Conservation (phyloP, 2,888 invertebrate species). For the Drosophila lutescens region DNA sequence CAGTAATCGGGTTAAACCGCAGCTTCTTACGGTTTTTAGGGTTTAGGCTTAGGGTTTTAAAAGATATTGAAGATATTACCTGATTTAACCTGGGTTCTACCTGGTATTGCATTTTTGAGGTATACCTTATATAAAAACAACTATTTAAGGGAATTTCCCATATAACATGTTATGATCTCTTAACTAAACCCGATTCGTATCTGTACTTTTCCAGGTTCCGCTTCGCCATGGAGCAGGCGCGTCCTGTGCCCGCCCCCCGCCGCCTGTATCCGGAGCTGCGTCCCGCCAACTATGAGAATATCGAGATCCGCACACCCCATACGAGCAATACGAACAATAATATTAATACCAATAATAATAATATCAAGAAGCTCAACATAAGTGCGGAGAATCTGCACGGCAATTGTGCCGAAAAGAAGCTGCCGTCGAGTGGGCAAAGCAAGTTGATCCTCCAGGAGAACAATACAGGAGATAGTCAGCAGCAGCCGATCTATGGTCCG, state of each 20-base stretch:
- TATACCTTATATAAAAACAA: no score
- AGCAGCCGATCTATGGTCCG: slow-evolving; percentile 74
- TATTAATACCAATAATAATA: slow-evolving; percentile 47
- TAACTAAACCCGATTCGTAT: not conserved
- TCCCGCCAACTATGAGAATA: slow-evolving; percentile 82
- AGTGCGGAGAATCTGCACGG: slow-evolving; percentile 80
- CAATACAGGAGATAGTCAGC: slow-evolving; percentile 23
- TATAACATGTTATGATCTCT: no score
- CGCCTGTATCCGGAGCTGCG: slow-evolving; percentile 79
- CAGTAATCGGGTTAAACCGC: not conserved
- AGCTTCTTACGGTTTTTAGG: no score
- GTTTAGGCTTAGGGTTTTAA: no score
- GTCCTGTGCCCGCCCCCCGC: slow-evolving; percentile 83
- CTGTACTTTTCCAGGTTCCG: slow-evolving; percentile 11
- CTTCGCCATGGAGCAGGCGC: slow-evolving; percentile 61
- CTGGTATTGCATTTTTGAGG: no score
- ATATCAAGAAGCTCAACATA: slow-evolving; percentile 77
- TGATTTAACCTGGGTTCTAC: no score
- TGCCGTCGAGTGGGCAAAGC: slow-evolving; percentile 63
- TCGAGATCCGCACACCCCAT: slow-evolving; percentile 73
- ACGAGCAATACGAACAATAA: not conserved
- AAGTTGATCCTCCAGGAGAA: slow-evolving; percentile 62
- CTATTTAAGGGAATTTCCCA: no score
- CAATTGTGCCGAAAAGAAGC: slow-evolving; percentile 75
- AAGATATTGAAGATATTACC: no score